Percentiles rank a stretch among this genome's conserved stretches.
These are phyloP conservation scores for Cloeon dipterum DNA, from an alignment of 2,888 invertebrate genomes.

Conservation along the genomic window DNA sequence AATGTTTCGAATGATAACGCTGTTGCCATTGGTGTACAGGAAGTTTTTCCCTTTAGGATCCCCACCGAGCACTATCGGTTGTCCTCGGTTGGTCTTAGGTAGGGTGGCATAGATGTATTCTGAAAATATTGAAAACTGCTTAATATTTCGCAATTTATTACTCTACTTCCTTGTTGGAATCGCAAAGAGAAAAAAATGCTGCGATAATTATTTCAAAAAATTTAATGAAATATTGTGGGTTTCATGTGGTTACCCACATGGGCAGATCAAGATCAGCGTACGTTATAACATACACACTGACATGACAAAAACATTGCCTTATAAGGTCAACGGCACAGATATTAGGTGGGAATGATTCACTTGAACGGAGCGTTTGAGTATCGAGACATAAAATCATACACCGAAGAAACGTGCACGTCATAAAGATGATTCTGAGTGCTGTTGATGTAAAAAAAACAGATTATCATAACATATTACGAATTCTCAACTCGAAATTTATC, in stretches of 20 bases:
- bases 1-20: slow-evolving; percentile 90
- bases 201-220: not conserved
- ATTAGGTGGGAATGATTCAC: not conserved
- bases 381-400: no score
- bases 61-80: slow-evolving; percentile 79
- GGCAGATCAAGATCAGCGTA: not conserved
- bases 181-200: not conserved
- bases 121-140: slow-evolving; percentile 25
- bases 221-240: not conserved
- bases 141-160: slow-evolving; percentile 3
- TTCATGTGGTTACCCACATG: not conserved
- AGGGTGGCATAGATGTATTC: slow-evolving; percentile 80
- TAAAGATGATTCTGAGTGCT: no score
- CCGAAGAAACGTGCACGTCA: no score
- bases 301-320: not conserved
- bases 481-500: no score
- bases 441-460: no score
- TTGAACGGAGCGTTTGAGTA: no score
- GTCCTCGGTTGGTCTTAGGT: slow-evolving; percentile 84
- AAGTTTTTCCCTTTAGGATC: slow-evolving; percentile 96
- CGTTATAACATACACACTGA: no score
- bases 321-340: no score
- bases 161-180: not conserved
- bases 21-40: slow-evolving; percentile 92
- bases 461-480: no score